Evolutionary conservation across 2,888 invertebrate species (phyloP).

Genomic region (Drymonia ruficornis): DNA sequence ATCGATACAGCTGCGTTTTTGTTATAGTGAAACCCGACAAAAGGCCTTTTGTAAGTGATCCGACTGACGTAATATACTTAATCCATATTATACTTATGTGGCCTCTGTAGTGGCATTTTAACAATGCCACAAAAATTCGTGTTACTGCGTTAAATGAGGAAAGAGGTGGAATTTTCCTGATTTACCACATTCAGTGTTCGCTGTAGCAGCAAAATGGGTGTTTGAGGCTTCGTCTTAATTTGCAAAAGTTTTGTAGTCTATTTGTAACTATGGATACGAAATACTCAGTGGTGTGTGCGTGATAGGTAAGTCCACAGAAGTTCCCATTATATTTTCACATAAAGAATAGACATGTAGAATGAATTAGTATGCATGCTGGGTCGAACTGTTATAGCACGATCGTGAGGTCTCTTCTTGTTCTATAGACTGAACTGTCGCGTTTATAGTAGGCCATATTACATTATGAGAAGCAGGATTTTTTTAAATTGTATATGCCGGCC

Average conservation of each 20-base stretch:
- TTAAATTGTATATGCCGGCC: too few species aligned
- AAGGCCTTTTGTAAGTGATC: conserved; percentile 52
- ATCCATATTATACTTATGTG: conserved; percentile 36
- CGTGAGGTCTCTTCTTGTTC: conserved; percentile 2
- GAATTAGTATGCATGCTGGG: conserved; percentile 1
- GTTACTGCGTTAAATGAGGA: conserved; percentile 8
- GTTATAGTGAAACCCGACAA: conserved; percentile 67
- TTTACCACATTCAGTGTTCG: neutral
- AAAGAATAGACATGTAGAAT: neutral
- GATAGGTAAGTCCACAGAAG: neutral
- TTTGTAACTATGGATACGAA: too few species aligned
- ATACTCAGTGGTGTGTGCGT: too few species aligned
- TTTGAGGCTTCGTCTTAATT: neutral
- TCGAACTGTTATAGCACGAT: neutral
- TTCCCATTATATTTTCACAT: neutral
- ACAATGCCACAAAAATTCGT: conserved; percentile 7
- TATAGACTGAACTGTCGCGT: neutral
- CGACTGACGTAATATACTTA: conserved; percentile 50
- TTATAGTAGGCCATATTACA: neutral
- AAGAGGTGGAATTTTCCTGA: neutral
- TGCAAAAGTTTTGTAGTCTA: neutral
- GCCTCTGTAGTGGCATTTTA: conserved; percentile 13
- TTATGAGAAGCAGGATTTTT: too few species aligned
- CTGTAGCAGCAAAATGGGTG: neutral
- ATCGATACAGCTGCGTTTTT: conserved; percentile 49